Evolutionary conservation across 2,888 invertebrate genomes (phyloP).

Genomic region (Seira sanloemensis): DNA sequence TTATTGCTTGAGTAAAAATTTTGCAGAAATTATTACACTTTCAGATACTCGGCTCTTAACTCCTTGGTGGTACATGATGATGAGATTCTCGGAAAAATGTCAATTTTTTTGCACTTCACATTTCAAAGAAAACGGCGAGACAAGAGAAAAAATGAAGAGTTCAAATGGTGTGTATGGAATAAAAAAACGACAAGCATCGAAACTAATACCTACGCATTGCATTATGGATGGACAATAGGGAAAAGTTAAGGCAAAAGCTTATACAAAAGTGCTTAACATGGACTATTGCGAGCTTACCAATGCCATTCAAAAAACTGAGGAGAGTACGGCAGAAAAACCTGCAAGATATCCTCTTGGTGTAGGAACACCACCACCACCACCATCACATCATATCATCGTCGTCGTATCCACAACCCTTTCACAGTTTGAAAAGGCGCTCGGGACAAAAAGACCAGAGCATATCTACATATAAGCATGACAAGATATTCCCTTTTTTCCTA

Average conservation of each 20-base stretch:
- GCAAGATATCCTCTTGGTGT: conserved; percentile 28
- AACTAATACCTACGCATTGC: neutral
- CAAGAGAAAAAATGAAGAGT: neutral
- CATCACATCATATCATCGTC: too few relatives aligned
- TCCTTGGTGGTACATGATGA: too few relatives aligned
- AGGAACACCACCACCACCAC: neutral
- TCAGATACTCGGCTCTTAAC: too few relatives aligned
- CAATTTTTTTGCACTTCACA: neutral
- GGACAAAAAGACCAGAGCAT: conserved; percentile 5
- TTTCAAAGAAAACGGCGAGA: neutral
- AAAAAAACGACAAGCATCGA: neutral
- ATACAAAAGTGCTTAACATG: neutral
- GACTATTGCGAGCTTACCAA: neutral
- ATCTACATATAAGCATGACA: conserved; percentile 7
- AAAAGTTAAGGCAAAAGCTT: neutral
- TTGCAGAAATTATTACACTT: too few relatives aligned
- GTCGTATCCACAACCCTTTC: conserved; percentile 51
- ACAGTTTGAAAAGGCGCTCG: conserved; percentile 58
- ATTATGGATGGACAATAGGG: neutral
- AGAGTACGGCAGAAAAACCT: neutral
- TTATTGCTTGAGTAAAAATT: too few relatives aligned
- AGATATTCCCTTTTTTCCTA: conserved; percentile 23
- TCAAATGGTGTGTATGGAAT: neutral
- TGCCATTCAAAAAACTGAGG: neutral
- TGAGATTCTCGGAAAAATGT: neutral